Conservation (phyloP, 2,113 vertebrate genomes). For the Passer montanus region DNA sequence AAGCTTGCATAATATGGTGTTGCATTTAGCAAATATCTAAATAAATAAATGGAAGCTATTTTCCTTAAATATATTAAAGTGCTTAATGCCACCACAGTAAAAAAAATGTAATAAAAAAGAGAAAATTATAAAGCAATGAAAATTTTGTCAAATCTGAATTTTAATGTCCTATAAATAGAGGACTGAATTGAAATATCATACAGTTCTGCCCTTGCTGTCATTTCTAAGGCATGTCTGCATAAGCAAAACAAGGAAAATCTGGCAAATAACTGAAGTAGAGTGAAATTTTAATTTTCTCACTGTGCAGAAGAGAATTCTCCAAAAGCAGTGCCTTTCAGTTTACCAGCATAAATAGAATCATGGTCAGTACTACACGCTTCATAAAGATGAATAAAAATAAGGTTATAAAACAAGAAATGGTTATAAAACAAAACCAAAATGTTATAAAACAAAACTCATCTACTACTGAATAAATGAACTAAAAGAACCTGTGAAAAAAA, state of each 20-base stretch:
- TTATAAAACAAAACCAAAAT: too few relatives aligned
- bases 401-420: neutral
- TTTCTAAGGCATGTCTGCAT: neutral
- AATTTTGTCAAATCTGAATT: neutral
- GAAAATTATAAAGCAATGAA: neutral
- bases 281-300: neutral
- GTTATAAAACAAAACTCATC: neutral
- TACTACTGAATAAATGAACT: neutral
- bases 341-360: neutral
- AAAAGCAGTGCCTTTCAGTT: neutral
- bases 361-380: neutral
- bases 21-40: neutral
- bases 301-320: neutral
- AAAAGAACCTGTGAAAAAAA: neutral
- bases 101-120: fast-evolving
- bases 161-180: neutral
- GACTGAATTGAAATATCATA: neutral
- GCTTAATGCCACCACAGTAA: neutral
- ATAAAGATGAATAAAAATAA: neutral
- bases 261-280: neutral
- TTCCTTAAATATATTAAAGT: neutral
- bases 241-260: neutral
- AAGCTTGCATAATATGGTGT: neutral
- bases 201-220: neutral
- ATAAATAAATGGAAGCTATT: neutral